These are phyloP conservation scores for Drosophila lutescens DNA, from an alignment of 2,888 invertebrate genomes.

Conservation along the genomic window DNA sequence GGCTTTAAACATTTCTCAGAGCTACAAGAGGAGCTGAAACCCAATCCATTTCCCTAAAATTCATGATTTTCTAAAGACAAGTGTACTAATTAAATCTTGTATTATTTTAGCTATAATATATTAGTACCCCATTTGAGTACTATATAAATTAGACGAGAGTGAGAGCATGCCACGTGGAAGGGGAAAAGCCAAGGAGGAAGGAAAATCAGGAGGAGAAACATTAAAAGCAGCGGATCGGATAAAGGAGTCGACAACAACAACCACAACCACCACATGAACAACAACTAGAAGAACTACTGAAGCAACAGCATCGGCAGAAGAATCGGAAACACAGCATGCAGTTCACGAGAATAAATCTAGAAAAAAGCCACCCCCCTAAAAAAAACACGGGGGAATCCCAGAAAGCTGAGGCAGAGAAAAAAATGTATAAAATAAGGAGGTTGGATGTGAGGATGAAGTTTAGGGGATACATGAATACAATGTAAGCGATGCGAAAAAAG, in stretches of 20 bases:
- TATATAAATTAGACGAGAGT: constrained; percentile 61
- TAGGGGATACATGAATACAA: constrained; percentile 50
- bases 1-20: background rate
- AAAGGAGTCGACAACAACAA: constrained; percentile 27
- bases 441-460: constrained; percentile 36
- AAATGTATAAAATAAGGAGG: constrained; percentile 54
- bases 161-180: constrained; percentile 41
- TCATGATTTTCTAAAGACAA: background rate
- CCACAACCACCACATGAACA: constrained; percentile 23
- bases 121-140: constrained; percentile 75
- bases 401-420: constrained; percentile 37
- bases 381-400: constrained; percentile 26
- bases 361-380: constrained; percentile 17
- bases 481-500: constrained; percentile 25
- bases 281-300: constrained; percentile 42
- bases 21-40: background rate
- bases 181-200: constrained; percentile 29
- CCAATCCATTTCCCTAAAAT: background rate
- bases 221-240: constrained; percentile 27
- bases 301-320: constrained; percentile 29
- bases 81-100: constrained; percentile 14
- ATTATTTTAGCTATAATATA: constrained; percentile 75
- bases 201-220: constrained; percentile 26
- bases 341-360: constrained; percentile 53
- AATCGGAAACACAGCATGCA: constrained; percentile 45